Evolutionary conservation across 2,797 vertebrate genomes (phyloP), one percentile per base, ranked within the genome.

Genomic region (Psittacula echo): DNA sequence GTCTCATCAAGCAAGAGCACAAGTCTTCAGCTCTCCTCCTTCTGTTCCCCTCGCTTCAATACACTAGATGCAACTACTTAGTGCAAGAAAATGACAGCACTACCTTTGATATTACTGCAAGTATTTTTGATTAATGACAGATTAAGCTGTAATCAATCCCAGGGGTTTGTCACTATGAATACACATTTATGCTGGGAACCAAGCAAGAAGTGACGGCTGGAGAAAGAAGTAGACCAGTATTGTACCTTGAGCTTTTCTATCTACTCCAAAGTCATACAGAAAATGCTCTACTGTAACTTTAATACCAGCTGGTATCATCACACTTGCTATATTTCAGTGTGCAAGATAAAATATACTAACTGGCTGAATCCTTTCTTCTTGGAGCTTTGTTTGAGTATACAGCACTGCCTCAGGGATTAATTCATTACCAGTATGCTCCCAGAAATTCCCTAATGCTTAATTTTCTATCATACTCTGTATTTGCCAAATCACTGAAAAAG

Each of bases 251-350:
- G 20, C n/a, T 45, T 65, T n/a, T 61, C 47, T 79, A 12, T 44
- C 27, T 70, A 58, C 1, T 4, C 5, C 34, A 48, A 34, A 44
- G 75, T 85, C 2, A 6, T 32, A 0, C 1, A 23, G 51, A 75
- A 79, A 44, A 5, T 2, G 53, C 3, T 66, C 42, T 39, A 7
- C 22, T 51, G 22, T 20, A 8, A 29, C 56, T 86, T 61, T 74
- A 83, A 39, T 34, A 21, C 6, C 19, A 58, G 19, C 9, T 74
- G 34, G 41, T 71, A 29, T 39, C 19, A 39, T 78, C 23, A 22
- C 7, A 83, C 6, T 62, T 51, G 2, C 3, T 61, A 1, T 53
- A 79, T 82, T 85, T 82, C 30, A n/a, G 19, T n/a, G 17, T 58
- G 24, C 24, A 54, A 54, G 24, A 53, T 27, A 70, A 84, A 94